Conservation (phyloP, 2,797 vertebrate species). For the Chromobotia macracanthus region DNA sequence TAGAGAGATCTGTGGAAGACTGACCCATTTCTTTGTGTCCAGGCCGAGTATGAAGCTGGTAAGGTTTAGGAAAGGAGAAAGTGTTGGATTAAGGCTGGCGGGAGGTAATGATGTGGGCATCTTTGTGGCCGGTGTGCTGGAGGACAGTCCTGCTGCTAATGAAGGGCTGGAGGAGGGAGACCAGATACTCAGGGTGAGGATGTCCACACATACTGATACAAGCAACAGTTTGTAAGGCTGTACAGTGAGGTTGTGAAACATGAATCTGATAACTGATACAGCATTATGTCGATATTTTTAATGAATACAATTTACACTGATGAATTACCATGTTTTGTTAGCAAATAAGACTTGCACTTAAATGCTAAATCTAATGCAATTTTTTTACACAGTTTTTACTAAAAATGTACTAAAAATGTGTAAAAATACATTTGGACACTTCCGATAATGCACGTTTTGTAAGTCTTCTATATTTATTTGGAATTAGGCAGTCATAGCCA, state of each 20-base stretch:
- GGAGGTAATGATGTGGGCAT: slow-evolving; percentile 97
- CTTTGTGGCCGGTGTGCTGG: slow-evolving; percentile 95
- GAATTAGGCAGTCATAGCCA: neutral
- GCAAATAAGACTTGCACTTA: no score
- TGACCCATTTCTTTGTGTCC: slow-evolving; percentile 40
- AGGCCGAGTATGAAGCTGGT: slow-evolving; percentile 99
- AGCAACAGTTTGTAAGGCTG: no score
- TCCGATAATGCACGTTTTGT: no score
- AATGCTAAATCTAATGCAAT: no score
- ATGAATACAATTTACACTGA: no score
- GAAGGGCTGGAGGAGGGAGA: slow-evolving; percentile 97
- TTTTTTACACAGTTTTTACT: neutral
- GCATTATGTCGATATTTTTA: no score
- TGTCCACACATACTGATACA: no score
- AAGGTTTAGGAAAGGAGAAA: slow-evolving; percentile 97
- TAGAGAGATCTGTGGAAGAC: neutral
- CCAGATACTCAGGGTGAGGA: slow-evolving; percentile 94
- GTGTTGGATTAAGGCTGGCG: slow-evolving; percentile 92
- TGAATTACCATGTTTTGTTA: no score
- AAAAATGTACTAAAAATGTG: no score
- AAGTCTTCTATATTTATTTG: neutral
- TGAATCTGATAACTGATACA: no score
- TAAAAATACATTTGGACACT: no score
- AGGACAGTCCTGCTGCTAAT: slow-evolving; percentile 96
- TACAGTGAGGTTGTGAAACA: no score